These are phyloP conservation scores for Petrosia ficiformis DNA, from an alignment of 37 sponge, comb jelly and placozoan species.

Conservation along the genomic window DNA sequence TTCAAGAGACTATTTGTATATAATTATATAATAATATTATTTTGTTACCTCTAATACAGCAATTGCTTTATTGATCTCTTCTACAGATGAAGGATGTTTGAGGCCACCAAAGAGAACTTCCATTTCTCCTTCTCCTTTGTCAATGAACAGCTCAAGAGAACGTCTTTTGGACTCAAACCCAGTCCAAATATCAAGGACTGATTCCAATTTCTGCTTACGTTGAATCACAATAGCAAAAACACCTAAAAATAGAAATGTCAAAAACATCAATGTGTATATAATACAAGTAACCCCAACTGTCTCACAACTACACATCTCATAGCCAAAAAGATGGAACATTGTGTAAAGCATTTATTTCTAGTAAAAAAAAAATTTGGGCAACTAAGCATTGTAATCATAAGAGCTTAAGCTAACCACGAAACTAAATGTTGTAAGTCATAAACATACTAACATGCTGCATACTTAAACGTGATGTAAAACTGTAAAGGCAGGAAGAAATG, in stretches of 20 bases:
- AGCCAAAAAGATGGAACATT: too few relatives aligned
- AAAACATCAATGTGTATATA: not conserved
- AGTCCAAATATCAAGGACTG: conserved; percentile 37
- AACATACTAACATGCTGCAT: too few relatives aligned
- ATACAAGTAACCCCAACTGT: too few relatives aligned
- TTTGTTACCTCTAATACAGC: not conserved
- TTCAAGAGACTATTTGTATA: too few relatives aligned
- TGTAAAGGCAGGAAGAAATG: too few relatives aligned
- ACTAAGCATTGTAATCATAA: too few relatives aligned
- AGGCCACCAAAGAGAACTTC: not conserved
- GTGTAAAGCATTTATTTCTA: too few relatives aligned
- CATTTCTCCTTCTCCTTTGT: conserved; percentile 18
- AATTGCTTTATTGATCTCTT: not conserved
- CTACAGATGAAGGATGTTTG: not conserved
- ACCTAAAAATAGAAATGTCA: conserved; percentile 7
- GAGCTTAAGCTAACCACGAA: too few relatives aligned
- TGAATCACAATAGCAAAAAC: conserved; percentile 12
- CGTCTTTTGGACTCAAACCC: conserved; percentile 48
- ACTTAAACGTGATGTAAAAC: too few relatives aligned
- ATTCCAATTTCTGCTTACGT: conserved; percentile 29
- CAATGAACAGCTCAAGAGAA: conserved; percentile 29
- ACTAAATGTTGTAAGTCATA: too few relatives aligned
- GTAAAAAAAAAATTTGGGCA: too few relatives aligned
- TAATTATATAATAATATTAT: not conserved
- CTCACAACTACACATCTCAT: too few relatives aligned